A percentile compares a stretch with the other conserved stretches of the same genome.
Evolutionary conservation across 2,888 invertebrate genomes (phyloP).

Genomic region (Ochropleura leucogaster): DNA sequence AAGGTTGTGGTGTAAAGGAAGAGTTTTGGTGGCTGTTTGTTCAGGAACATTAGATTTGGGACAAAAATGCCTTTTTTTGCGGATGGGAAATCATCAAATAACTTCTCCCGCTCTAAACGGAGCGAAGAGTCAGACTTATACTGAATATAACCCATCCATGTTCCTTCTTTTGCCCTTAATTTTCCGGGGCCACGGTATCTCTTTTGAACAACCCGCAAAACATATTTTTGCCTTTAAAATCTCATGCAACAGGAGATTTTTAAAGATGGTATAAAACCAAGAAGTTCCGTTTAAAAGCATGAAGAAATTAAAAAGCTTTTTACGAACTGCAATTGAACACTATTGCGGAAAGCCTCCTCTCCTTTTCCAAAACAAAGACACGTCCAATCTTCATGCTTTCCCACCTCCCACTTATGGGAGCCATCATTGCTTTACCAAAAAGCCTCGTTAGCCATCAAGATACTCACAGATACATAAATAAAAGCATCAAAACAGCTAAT

Average conservation of each 20-base stretch:
- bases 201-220: no score
- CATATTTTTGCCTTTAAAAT: background rate
- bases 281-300: background rate
- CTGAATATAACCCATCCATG: no score
- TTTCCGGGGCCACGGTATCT: no score
- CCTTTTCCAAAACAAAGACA: background rate
- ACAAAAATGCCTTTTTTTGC: no score
- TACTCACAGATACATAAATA: constrained; percentile 26
- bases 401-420: background rate
- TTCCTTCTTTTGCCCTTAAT: no score
- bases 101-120: no score
- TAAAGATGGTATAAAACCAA: background rate
- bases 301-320: background rate
- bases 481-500: constrained; percentile 59
- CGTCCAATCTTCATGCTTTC: background rate
- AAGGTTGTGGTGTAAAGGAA: constrained; percentile 43
- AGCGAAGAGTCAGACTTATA: no score
- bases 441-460: constrained; percentile 18
- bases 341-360: background rate
- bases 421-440: background rate
- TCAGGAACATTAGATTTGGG: background rate
- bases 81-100: no score
- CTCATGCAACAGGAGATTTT: background rate
- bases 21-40: constrained; percentile 12
- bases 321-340: no score